A percentile compares a stretch with the other conserved stretches of the same genome.
phyloP scores from a whole-genome alignment of 2,797 vertebrate genomes.

The Ceyx erithaca region DNA sequence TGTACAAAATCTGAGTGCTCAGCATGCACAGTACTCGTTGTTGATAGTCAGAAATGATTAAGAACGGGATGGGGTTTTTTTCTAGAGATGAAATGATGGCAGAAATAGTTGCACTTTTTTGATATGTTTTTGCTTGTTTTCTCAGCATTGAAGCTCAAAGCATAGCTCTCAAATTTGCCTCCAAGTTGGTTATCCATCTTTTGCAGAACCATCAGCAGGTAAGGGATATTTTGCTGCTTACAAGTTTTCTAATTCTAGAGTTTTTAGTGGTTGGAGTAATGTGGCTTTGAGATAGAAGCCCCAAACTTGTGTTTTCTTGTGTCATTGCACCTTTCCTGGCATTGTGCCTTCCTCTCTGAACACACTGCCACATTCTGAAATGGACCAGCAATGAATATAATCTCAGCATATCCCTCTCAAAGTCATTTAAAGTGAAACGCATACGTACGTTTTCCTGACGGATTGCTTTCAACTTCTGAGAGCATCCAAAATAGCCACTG shows the following conservation, averaged over 20 bases:
- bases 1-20: neutral
- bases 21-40: neutral
- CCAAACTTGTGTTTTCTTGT: neutral
- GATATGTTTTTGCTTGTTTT: constrained; percentile 60
- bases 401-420: neutral
- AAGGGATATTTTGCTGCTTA: constrained; percentile 25
- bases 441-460: neutral
- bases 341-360: neutral
- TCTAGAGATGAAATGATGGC: neutral
- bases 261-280: neutral
- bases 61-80: neutral
- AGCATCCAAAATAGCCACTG: neutral
- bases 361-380: neutral
- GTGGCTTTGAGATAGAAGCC: neutral
- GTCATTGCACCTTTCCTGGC: neutral
- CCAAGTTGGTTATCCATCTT: constrained; percentile 82
- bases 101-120: constrained; percentile 7
- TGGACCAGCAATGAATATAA: neutral
- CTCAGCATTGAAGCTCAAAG: constrained; percentile 89
- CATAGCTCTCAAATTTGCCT: constrained; percentile 85
- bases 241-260: neutral
- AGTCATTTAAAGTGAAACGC: neutral
- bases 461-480: constrained; percentile 2
- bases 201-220: constrained; percentile 82
- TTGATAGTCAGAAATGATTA: neutral